These are phyloP conservation scores for Callocephalon fimbriatum DNA, from an alignment of 2,113 vertebrate species.

Conservation along the genomic window DNA sequence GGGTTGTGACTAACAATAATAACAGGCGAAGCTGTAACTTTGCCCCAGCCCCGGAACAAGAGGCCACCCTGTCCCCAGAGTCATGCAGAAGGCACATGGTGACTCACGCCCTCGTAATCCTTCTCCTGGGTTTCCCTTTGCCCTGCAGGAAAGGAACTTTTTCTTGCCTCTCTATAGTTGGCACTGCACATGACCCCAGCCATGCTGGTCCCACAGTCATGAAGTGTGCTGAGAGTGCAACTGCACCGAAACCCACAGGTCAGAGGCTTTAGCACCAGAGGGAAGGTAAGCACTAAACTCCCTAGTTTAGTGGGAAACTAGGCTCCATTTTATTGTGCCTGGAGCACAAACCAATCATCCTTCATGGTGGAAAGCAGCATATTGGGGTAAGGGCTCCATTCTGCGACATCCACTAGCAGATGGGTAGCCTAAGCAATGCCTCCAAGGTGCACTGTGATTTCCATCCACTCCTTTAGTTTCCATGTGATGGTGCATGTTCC, in stretches of 20 bases:
- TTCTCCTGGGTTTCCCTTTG: conserved; percentile 26
- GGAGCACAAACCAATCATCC: neutral
- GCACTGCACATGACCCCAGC: neutral
- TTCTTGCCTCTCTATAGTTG: neutral
- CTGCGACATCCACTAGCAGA: neutral
- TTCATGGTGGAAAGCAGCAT: neutral
- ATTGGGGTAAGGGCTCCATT: neutral
- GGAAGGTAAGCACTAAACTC: neutral
- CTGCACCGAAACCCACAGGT: neutral
- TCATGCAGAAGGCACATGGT: conserved; percentile 15
- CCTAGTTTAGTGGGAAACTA: neutral
- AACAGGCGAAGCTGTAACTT: conserved; percentile 3
- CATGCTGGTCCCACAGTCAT: neutral
- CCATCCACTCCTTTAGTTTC: neutral
- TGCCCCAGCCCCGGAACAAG: conserved; percentile 45
- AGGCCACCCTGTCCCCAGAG: conserved; percentile 41
- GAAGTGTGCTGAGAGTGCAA: fast-evolving
- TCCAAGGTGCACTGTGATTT: neutral
- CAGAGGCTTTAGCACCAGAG: neutral
- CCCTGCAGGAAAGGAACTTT: neutral
- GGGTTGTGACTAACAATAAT: conserved; percentile 31
- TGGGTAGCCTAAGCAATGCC: neutral
- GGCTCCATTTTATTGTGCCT: neutral
- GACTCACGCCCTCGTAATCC: conserved; percentile 31
- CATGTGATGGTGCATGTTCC: neutral